phyloP scores from a whole-genome alignment of 2,888 invertebrate genomes.

The Hesperia comma region DNA sequence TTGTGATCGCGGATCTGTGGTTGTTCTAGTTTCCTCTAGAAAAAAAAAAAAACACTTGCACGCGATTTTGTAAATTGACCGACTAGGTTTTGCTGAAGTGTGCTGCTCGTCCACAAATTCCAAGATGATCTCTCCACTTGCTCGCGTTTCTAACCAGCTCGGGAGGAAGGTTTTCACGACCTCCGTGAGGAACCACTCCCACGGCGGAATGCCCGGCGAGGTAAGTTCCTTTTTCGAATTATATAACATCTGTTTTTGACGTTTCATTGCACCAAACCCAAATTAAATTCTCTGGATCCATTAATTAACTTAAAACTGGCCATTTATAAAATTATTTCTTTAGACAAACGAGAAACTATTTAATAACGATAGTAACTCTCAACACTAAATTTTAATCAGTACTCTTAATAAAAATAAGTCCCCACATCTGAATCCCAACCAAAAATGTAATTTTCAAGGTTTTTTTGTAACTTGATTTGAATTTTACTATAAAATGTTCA shows the following conservation, averaged over 20 bases:
- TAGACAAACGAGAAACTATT: constrained; percentile 27
- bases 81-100: constrained; percentile 16
- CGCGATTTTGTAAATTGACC: constrained; percentile 10
- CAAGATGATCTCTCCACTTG: constrained; percentile 71
- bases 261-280: neutral
- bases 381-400: no score
- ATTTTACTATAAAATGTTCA: no score
- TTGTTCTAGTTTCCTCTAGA: constrained; percentile 36
- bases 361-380: no score
- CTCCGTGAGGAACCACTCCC: constrained; percentile 70
- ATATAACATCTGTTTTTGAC: constrained; percentile 69
- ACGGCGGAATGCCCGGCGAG: constrained; percentile 78
- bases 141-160: constrained; percentile 69
- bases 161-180: constrained; percentile 76
- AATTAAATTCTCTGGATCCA: no score
- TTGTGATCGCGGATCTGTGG: constrained; percentile 37
- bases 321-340: no score
- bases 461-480: no score
- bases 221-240: constrained; percentile 63
- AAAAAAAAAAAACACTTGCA: constrained; percentile 29
- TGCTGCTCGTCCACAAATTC: constrained; percentile 36
- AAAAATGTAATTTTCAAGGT: no score
- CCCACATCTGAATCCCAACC: no score
- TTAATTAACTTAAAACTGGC: no score
- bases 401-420: no score